A percentile compares a stretch with the other conserved stretches of the same genome.
These are phyloP conservation scores for Drosophila mayaguana DNA, from an alignment of 2,888 invertebrate species.

Conservation along the genomic window DNA sequence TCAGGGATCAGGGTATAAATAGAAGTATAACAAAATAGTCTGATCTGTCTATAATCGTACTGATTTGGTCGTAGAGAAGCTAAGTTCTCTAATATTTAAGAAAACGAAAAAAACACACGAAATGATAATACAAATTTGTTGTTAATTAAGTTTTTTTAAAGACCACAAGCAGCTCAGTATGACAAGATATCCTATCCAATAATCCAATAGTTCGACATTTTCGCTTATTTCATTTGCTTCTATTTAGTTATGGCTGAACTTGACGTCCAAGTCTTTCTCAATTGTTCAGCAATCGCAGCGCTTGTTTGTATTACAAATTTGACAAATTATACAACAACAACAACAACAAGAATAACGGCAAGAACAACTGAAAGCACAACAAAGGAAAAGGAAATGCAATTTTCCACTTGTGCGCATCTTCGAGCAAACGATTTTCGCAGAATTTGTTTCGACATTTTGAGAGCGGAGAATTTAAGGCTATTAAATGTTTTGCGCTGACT, in stretches of 20 bases:
- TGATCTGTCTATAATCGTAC: too few species aligned
- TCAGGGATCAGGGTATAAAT: too few species aligned
- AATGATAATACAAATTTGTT: too few species aligned
- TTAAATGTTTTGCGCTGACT: conserved; percentile 53
- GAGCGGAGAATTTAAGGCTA: conserved; percentile 35
- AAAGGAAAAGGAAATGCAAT: conserved; percentile 60
- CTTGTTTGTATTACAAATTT: conserved; percentile 28
- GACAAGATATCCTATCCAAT: too few species aligned
- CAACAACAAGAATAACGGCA: not conserved
- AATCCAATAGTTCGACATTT: too few species aligned
- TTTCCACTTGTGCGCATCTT: conserved; percentile 67
- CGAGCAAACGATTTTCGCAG: conserved; percentile 28
- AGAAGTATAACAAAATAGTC: too few species aligned
- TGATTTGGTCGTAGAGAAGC: too few species aligned
- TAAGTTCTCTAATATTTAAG: too few species aligned
- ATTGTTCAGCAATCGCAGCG: conserved; percentile 3
- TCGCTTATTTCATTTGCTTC: not conserved
- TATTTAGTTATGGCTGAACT: not conserved
- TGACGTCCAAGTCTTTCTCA: not conserved
- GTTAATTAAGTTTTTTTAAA: not conserved
- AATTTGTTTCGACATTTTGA: conserved; percentile 42
- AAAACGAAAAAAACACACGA: too few species aligned
- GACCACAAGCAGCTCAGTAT: too few species aligned
- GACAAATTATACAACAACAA: conserved; percentile 33
- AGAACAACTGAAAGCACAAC: not conserved